Percentiles rank a stretch among this genome's conserved stretches.
Conservation (phyloP, 1,140 invertebrate genomes). For the Drosophila kurseongensis region DNA sequence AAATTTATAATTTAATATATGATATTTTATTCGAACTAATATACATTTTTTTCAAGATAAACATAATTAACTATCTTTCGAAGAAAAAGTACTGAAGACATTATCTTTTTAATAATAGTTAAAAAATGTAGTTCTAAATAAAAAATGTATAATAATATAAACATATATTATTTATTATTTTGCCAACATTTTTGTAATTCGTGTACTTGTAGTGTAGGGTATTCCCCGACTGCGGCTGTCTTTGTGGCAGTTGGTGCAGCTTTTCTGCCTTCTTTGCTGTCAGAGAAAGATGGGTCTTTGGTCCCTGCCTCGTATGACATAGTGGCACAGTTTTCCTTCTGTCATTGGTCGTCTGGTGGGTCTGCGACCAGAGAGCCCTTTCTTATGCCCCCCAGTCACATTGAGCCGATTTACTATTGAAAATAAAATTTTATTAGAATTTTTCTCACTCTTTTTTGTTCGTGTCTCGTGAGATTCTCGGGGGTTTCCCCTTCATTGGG, state of each 20-base stretch:
- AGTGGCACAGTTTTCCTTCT: conserved; percentile 67
- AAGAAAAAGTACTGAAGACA: too few species aligned
- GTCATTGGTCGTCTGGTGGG: conserved; percentile 1
- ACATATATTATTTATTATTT: too few species aligned
- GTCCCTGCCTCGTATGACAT: conserved; percentile 54
- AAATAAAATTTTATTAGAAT: conserved; percentile 82
- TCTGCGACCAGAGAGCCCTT: conserved; percentile 46
- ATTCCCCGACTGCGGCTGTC: conserved; percentile 6
- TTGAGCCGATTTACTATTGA: conserved; percentile 82
- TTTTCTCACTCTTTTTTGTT: conserved; percentile 39
- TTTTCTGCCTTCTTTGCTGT: conserved; percentile 20
- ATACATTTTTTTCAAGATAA: too few species aligned
- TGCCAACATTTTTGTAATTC: too few species aligned
- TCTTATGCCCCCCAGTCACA: conserved; percentile 50
- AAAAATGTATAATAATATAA: too few species aligned
- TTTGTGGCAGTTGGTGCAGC: conserved; percentile 12
- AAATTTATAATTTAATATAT: too few species aligned
- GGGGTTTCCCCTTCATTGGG: conserved; percentile 33
- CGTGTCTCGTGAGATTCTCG: conserved; percentile 8
- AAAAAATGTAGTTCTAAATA: too few species aligned
- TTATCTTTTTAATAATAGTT: too few species aligned
- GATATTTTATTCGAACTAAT: too few species aligned
- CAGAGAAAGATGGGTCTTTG: conserved; percentile 37
- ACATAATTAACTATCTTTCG: too few species aligned
- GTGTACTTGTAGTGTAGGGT: not conserved